Conservation (phyloP, 2,888 invertebrate species). For the Cantharis rufa region DNA sequence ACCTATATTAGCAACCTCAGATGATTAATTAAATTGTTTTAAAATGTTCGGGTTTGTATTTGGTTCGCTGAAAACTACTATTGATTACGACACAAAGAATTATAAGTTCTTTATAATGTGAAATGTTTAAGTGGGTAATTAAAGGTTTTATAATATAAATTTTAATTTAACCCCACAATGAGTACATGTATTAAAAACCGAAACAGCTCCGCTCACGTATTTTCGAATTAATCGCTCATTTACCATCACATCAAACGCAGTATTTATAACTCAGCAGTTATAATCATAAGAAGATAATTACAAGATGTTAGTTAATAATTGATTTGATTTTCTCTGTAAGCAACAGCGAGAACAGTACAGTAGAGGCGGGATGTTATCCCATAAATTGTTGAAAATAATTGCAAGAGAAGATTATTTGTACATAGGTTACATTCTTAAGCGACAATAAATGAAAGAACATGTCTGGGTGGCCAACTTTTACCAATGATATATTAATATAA, state of each 20-base stretch:
- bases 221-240: constrained; percentile 14
- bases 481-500: constrained; percentile 35
- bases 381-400: constrained; percentile 39
- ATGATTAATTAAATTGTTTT: neutral
- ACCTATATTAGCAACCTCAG: neutral
- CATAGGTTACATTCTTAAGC: constrained; percentile 5
- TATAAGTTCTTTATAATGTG: neutral
- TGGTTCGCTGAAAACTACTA: neutral
- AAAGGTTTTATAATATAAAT: neutral
- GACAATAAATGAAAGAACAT: constrained; percentile 11
- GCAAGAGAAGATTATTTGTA: constrained; percentile 23
- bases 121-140: neutral
- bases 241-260: constrained; percentile 8
- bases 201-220: constrained; percentile 6
- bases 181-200: neutral
- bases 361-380: constrained; percentile 27
- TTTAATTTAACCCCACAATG: neutral
- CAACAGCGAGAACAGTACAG: constrained; percentile 29
- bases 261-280: constrained; percentile 23
- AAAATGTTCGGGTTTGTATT: neutral
- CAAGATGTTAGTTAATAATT: constrained; percentile 28
- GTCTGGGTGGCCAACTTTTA: constrained; percentile 24
- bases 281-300: constrained; percentile 29
- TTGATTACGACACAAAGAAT: neutral
- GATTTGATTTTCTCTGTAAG: constrained; percentile 30